Base-by-base conservation (phyloP, 2,888 invertebrate species). In the Drosophila lutescens region DNA sequence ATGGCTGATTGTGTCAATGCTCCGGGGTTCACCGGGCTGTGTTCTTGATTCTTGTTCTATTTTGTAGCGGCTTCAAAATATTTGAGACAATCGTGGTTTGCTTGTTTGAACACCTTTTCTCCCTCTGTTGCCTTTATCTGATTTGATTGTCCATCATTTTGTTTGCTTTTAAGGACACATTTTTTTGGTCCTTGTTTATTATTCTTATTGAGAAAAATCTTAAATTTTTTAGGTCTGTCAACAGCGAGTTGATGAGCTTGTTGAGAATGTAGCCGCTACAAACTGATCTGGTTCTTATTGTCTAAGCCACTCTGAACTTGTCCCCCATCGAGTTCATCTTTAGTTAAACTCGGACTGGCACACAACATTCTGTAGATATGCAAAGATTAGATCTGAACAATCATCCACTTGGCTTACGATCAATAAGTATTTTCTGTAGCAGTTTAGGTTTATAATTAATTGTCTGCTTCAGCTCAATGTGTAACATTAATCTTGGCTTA, bases 21-120 rank as follows among this genome's bases (percentile, higher is more conserved):
- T 54, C 57, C 53, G 54, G 66, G 71, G 46, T 76, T 56, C 70
- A 74, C 43, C 38, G 77, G 62, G 51, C 38, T 41, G 49, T 57
- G 66, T 58, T 55, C 72, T 62, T 65, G 54, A 50, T 74, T 69
- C 82, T 76, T 79, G 82, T 87, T 85, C 77, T 81, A 82, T 83
- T 84, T 84, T 74, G 74, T 74, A 76, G 67, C 66, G 66, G 85
- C 82, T 81, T 86, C 89, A 85, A 86, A 85, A 85, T 85, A 87
- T 85, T 85, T 85, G 84, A 73, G 89, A 89, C 89, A 89, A 89
- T 85, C 85, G 85, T 87, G 85, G 85, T 85, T 85, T 89, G 89
- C 85, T 81, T 89, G 85, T 85, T 85, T 85, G 85, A 89, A 85
- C 85, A 89, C 85, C 89, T 85, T 85, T 84, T 77, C 63, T 63